Evolutionary conservation across 1,140 invertebrate species (phyloP), one percentile per base, ranked within the genome.

Genomic region (Megalopta genalis): DNA sequence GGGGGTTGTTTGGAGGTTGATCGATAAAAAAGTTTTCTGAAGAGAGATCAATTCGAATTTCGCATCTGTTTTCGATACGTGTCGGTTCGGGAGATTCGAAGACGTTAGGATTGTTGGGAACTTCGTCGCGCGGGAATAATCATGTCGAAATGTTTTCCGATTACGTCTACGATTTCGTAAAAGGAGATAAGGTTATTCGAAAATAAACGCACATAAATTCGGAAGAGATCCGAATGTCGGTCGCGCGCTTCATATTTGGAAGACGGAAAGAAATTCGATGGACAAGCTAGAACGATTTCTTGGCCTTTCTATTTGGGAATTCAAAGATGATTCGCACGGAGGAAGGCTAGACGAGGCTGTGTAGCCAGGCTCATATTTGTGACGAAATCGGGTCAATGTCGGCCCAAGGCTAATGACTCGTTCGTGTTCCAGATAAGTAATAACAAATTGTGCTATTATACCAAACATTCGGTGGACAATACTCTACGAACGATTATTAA

Each of bases 351-450:
- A n/a, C 49, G 49, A 70, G 63, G 37, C 39, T 57, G 21, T 57
- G 8, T 60, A 63, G 10, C n/a, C 23, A 39, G 52, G 27, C 18
- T 77, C 59, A 60, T 54, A 67, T 78, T 77, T 77, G 2, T 81
- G 27, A 54, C 89, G 88, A 82, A 92, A 90, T 89, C 83, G 66
- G 90, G 91, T 90, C 90, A 91, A 88, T 90, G 90, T 89, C 88
- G 69, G 77, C 65, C 77, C 86, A 86, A 91, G 90, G 89, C 85
- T 84, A 87, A 84, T 85, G 84, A 82, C 82, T 86, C 68, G 77
- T 85, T 85, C 63, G 37, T 76, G 82, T 88, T 77, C 85, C 82
- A 87, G 87, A 88, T 90, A 88, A 85, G 67, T 18, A 57, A 54
- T 63, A 52, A 49, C 12, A 63, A 21, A 63, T 23, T 21, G n/a